Conservation (phyloP, 1,140 invertebrate genomes). For the Matsumurasca onukii region DNA sequence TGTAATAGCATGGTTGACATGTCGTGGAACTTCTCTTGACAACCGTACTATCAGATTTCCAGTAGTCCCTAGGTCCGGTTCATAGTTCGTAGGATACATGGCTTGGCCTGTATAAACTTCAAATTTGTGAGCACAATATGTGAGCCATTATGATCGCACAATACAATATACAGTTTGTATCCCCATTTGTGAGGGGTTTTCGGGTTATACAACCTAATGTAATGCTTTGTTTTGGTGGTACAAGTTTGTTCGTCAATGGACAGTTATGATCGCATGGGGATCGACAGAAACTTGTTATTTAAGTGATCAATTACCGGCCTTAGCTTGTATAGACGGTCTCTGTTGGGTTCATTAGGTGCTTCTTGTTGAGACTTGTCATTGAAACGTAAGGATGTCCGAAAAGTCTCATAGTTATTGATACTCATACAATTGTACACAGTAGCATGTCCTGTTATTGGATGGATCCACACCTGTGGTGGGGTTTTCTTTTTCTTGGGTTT, state of each 20-base stretch:
- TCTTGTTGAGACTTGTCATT: neutral
- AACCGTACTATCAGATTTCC: slow-evolving; percentile 39
- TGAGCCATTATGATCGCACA: too few relatives aligned
- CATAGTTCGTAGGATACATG: slow-evolving; percentile 29
- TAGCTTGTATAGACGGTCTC: neutral
- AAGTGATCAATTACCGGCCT: neutral
- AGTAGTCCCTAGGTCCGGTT: slow-evolving; percentile 40
- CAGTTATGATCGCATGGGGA: slow-evolving; percentile 43
- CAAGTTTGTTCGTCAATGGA: slow-evolving; percentile 46
- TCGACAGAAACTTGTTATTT: neutral
- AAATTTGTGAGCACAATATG: slow-evolving; percentile 44
- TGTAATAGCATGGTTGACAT: slow-evolving; percentile 40
- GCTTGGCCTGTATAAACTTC: slow-evolving; percentile 42
- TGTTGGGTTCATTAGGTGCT: neutral
- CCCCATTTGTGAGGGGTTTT: slow-evolving; percentile 46
- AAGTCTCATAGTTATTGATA: neutral
- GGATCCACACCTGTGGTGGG: too few relatives aligned
- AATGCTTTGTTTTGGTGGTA: slow-evolving; percentile 42
- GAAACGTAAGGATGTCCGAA: neutral
- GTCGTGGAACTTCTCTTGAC: slow-evolving; percentile 27
- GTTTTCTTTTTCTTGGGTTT: too few relatives aligned
- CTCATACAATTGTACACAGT: neutral
- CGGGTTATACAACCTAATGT: slow-evolving; percentile 44
- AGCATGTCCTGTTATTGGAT: neutral
- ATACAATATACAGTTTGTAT: slow-evolving; percentile 43